Base-by-base conservation (phyloP, 2,113 vertebrate genomes). In the Eurypyga helias region DNA sequence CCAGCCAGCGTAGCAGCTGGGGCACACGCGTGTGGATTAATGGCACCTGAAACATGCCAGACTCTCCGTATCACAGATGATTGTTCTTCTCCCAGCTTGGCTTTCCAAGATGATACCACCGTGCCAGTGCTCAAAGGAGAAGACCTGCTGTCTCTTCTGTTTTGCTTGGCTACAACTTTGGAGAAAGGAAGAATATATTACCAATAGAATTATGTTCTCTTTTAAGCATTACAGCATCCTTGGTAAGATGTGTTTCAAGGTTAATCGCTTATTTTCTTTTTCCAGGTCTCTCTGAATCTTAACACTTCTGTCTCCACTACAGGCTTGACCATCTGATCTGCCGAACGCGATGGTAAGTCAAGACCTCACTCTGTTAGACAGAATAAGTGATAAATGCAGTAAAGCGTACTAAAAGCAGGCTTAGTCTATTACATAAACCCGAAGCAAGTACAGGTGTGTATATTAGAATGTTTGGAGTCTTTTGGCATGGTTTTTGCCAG, bases 81-180 rank as follows among this genome's bases (percentile, higher is more conserved):
- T 43, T 96, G 94, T 96, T 95, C 95, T 92, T 97, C 81, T 94
- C 90, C 77, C 87, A 97, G 92, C 77, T 96, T 96, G 93, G 91
- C 91, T 95, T 94, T 96, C 94, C 70, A 87, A 94, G 89, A 69
- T 46, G 52, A 70, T 69, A 38, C 41, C 58, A 49, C 43, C 0
- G 49, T 95, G 95, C 94, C 94, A 91, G 81, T 91, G 89, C 89
- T 92, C 93, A 91, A 73, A 94, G 85, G 96, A 96, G 86, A 91
- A 91, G 97, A 94, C 83, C 95, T 96, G 91, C 93, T 97, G 96
- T 95, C 93, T 96, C 78, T 89, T 96, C 89, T 93, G 79, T 91
- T 95, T 96, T 89, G 78, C 91, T 95, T 97, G 89, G 93, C 93
- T 91, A 65, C 57, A 85, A 31, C 62, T 87, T 69, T 70, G 81